A percentile compares a stretch with the other conserved stretches of the same genome.
These are phyloP conservation scores for Sipha maydis DNA, from an alignment of 2,888 invertebrate genomes.

Conservation along the genomic window DNA sequence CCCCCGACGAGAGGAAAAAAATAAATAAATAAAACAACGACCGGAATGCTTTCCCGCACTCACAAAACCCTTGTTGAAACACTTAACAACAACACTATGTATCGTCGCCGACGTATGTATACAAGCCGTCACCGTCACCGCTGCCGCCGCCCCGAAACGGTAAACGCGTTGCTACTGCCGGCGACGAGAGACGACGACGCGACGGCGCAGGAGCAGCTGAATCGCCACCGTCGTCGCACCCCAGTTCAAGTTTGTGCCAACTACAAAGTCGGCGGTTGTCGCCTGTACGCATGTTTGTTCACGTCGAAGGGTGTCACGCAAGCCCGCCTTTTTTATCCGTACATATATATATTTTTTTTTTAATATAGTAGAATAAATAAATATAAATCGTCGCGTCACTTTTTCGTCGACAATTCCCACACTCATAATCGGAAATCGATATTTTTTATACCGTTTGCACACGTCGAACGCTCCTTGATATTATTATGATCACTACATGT, in stretches of 20 bases:
- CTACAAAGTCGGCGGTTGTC: constrained; percentile 16
- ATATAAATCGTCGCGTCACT: neutral
- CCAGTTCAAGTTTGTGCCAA: constrained; percentile 22
- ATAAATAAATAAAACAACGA: constrained; percentile 44
- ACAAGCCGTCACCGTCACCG: neutral
- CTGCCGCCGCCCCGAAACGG: constrained; percentile 1
- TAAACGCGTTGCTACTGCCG: neutral
- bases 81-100: constrained; percentile 54
- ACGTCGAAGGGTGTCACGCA: constrained; percentile 39
- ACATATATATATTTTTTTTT: neutral
- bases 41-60: constrained; percentile 43
- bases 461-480: neutral
- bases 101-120: constrained; percentile 4
- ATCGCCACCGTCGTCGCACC: neutral
- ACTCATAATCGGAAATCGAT: neutral
- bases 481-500: neutral
- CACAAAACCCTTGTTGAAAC: constrained; percentile 53
- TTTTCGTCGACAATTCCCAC: neutral
- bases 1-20: constrained; percentile 23
- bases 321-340: neutral
- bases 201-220: constrained; percentile 14
- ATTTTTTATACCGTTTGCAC: neutral
- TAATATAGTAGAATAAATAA: neutral
- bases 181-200: constrained; percentile 7
- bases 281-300: constrained; percentile 37